A percentile compares a stretch with the other conserved stretches of the same genome.
phyloP scores from a whole-genome alignment of 1,140 invertebrate genomes.

The Sycophila sp. region DNA sequence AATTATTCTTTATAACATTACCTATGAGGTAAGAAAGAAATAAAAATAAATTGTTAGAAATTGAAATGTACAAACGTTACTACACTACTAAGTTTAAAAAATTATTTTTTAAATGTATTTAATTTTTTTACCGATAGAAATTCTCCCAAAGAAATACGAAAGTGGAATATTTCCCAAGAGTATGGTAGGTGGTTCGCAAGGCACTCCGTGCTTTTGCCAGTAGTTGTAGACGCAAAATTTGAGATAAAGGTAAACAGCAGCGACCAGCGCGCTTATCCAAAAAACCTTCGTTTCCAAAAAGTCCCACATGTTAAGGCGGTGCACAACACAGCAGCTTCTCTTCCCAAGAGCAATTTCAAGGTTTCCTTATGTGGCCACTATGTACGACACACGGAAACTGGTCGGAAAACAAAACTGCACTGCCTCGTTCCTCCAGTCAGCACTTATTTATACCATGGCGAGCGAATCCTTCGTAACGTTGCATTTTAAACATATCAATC shows the following conservation, averaged over 20 bases:
- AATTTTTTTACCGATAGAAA: slow-evolving; percentile 26
- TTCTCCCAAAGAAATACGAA: slow-evolving; percentile 51
- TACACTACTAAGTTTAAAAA: background rate
- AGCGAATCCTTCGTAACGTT: too few relatives aligned
- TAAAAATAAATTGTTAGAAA: too few relatives aligned
- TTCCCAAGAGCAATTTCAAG: too few relatives aligned
- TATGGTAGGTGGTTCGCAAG: background rate
- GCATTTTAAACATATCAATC: too few relatives aligned
- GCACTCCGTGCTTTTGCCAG: slow-evolving; percentile 25
- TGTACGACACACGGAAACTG: too few relatives aligned
- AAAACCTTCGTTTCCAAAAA: background rate
- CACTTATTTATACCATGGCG: too few relatives aligned
- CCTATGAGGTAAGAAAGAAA: too few relatives aligned
- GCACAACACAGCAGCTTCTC: too few relatives aligned
- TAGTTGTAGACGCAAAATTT: slow-evolving; percentile 17
- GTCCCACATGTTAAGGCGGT: slow-evolving; percentile 4
- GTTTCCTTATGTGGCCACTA: too few relatives aligned
- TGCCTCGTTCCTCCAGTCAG: too few relatives aligned
- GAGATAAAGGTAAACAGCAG: slow-evolving; percentile 27
- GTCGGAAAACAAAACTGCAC: too few relatives aligned
- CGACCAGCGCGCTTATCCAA: background rate
- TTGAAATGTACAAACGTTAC: background rate
- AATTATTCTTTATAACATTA: background rate
- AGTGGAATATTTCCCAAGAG: slow-evolving; percentile 25
- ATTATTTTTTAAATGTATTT: background rate